Evolutionary conservation across 1,140 invertebrate species (phyloP), one percentile per base, ranked within the genome.

Genomic region (Trichoplusia ni): DNA sequence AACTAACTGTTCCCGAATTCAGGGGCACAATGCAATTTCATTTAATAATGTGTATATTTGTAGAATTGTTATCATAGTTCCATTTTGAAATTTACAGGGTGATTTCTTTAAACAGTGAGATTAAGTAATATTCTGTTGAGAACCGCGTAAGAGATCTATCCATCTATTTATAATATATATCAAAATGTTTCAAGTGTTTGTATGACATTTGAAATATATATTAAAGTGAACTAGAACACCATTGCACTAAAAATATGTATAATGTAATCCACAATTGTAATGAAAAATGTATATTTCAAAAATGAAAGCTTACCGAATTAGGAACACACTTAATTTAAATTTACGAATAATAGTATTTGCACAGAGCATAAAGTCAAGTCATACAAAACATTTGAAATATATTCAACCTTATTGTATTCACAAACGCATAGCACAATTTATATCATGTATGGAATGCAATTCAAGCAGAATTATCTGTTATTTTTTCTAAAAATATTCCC

Each of bases 61-160:
- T 77, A 71, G 71, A 66, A 75, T n/a, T n/a, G n/a, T n/a, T 78
- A 76, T 71, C 73, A 73, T 73, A 51, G 68, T 75, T 74, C 69
- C 71, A 71, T 67, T 73, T 56, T 75, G 44, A 74, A 72, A 69
- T 67, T 59, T 63, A 79, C 76, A 79, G 74, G 73, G 72, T 79
- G 70, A 75, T 75, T 73, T 23, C 31, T 71, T 61, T 70, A 73
- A 75, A 71, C 74, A 75, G 62, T 79, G 76, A 77, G 77, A 81
- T 81, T 78, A 76, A 49, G 65, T 49, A 64, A 37, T 37, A 67
- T 60, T 44, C 33, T 25, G 38, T 54, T 51, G 25, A 65, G 23
- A 67, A 38, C 51, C 51, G 21, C 13, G 21, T 38, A 9, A 38
- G 13, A 23, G 1, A n/a, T n/a, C n/a, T n/a, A n/a, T n/a, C n/a